Evolutionary conservation across 2,113 vertebrate species (phyloP).

Genomic region (Dasyornis broadbenti): DNA sequence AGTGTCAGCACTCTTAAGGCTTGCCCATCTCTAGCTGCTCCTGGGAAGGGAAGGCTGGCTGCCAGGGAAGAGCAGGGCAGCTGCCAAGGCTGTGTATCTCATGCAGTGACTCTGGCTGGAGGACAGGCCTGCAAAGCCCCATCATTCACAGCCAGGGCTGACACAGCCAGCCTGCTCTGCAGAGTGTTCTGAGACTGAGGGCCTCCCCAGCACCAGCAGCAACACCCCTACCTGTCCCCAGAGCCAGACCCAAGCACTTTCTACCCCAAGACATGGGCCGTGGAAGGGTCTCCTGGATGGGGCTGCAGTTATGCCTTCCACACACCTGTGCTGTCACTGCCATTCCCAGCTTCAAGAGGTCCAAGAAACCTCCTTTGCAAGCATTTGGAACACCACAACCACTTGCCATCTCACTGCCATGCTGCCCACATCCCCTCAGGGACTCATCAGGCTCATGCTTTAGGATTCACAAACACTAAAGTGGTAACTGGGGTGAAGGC

Average conservation of each 20-base stretch:
- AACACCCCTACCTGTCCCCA: no score
- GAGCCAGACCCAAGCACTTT: background rate
- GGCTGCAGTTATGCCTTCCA: background rate
- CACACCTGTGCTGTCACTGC: background rate
- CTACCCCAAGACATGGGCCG: rapidly evolving
- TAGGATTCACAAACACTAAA: background rate
- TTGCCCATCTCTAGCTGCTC: background rate
- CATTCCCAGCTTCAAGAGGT: background rate
- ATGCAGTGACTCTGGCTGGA: rapidly evolving
- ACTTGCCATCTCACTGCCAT: rapidly evolving
- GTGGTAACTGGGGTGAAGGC: background rate
- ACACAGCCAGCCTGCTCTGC: rapidly evolving
- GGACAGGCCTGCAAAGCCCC: background rate
- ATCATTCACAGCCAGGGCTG: background rate
- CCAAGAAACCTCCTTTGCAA: background rate
- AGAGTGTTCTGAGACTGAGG: background rate
- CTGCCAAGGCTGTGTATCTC: background rate
- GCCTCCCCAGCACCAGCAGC: rapidly evolving
- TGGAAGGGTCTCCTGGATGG: background rate
- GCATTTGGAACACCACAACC: background rate
- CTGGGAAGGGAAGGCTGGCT: background rate
- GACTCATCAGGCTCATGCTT: background rate
- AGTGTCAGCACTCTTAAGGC: background rate
- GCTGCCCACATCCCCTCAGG: background rate
- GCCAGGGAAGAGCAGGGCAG: no score